Conservation (phyloP, 2,113 vertebrate species). For the Eulemur macaco region DNA sequence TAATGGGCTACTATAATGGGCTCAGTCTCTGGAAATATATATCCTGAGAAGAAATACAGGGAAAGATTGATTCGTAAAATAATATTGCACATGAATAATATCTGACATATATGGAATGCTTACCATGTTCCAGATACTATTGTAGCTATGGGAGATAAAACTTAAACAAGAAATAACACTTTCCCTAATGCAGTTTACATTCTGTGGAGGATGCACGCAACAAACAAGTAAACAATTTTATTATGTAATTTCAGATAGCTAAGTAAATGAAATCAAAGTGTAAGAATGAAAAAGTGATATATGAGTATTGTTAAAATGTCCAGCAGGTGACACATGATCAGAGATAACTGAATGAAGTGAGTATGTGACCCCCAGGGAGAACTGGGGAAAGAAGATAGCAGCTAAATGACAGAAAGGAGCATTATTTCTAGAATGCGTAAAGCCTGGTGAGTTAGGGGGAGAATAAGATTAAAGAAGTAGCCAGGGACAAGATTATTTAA, state of each 20-base stretch:
- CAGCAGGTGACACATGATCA: not conserved
- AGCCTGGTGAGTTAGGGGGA: not conserved
- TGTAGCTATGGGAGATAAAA: not conserved
- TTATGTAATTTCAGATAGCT: not conserved
- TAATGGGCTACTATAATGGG: not conserved
- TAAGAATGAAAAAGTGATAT: not conserved
- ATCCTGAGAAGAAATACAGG: not conserved
- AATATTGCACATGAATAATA: not conserved
- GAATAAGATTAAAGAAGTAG: not conserved
- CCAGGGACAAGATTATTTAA: not conserved
- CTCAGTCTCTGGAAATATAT: not conserved
- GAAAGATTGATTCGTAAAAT: not conserved
- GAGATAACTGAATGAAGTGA: not conserved
- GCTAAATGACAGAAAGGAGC: not conserved
- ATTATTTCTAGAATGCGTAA: not conserved
- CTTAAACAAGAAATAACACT: not conserved
- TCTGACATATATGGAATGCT: not conserved
- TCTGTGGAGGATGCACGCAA: not conserved
- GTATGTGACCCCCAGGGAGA: not conserved
- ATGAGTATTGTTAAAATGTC: not conserved
- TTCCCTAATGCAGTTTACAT: not conserved
- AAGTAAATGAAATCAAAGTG: not conserved
- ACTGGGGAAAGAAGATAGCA: not conserved
- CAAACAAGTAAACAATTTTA: not conserved
- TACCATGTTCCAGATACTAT: not conserved